Evolutionary conservation across 2,888 invertebrate species (phyloP), one percentile per base, ranked within the genome.

Genomic region (Eupelmus urozonus): DNA sequence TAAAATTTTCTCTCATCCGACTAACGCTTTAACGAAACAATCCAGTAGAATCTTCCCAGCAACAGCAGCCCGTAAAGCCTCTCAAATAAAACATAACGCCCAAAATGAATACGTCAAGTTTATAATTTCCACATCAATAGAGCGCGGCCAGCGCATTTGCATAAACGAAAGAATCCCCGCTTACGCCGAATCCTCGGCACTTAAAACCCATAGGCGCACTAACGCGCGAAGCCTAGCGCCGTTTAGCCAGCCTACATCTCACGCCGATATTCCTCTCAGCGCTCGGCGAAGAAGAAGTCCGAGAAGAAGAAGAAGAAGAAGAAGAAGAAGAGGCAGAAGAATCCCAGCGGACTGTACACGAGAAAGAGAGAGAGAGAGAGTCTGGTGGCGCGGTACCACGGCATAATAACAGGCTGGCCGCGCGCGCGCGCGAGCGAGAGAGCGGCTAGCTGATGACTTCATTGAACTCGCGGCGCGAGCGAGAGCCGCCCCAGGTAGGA

Each of bases 401-500:
- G 85, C 88, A 86, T 89, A 89, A 89, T 89, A 89, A 89, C 89
- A 89, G 89, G 87, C 86, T 87, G 85, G 18, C 29, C 27, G 27
- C n/a, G 23, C 42, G 63, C 53, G 71, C 84, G 85, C 81, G 83
- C 83, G 83, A 84, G 9, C 3, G 34, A 34, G 29, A 34, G 63
- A 51, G 71, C 82, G 83, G 86, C 87, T 87, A 87, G 89, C 88
- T 90, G 90, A 90, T 90, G 90, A 90, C 90, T 90, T 90, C 90
- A 90, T 90, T 89, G 88, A 89, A 89, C 87, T 85, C 84, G 82
- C 82, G 9, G 70, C 69, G 57, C 20, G 23, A 13, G 27, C 79
- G 82, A 80, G 25, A 29, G 25, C 34, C 53, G 84, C 85, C 85
- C 81, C 83, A 83, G 87, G 85, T 84, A 84, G 87, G 89, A 89